Evolutionary conservation across 2,113 vertebrate species (phyloP).

Genomic region (Uropsilus gracilis): DNA sequence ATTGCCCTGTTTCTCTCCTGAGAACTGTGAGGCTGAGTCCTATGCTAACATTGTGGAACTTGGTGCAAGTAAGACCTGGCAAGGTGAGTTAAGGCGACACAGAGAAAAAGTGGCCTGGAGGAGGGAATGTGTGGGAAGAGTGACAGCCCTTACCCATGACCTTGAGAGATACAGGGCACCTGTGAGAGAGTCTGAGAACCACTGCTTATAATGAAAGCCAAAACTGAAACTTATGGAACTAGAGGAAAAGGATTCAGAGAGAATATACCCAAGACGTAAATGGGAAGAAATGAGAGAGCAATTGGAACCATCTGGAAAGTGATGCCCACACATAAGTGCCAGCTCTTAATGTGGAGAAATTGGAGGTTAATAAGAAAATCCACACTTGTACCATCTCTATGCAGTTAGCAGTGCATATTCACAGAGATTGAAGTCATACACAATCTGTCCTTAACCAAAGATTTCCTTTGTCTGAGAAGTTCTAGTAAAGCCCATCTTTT

Average conservation of each 20-base stretch:
- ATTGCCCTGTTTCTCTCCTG: neutral
- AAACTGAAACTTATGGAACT: neutral
- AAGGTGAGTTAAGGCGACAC: accelerated
- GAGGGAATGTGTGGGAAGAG: neutral
- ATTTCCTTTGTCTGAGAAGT: neutral
- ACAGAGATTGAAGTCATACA: neutral
- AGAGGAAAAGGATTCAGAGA: neutral
- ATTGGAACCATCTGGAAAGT: neutral
- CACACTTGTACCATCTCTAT: neutral
- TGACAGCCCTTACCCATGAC: neutral
- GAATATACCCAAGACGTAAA: neutral
- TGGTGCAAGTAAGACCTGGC: neutral
- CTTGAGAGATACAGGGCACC: neutral
- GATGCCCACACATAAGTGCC: neutral
- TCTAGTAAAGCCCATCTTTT: neutral
- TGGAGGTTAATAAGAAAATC: neutral
- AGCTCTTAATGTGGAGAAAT: neutral
- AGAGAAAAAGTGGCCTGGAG: neutral
- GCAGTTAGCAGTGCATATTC: neutral
- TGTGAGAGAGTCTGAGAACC: neutral
- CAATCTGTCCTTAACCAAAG: neutral
- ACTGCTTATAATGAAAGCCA: neutral
- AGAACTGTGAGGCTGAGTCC: neutral
- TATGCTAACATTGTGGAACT: neutral
- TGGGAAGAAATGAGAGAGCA: neutral